Base-by-base conservation (phyloP, 2,797 vertebrate species). In the Pyrocephalus nanus region DNA sequence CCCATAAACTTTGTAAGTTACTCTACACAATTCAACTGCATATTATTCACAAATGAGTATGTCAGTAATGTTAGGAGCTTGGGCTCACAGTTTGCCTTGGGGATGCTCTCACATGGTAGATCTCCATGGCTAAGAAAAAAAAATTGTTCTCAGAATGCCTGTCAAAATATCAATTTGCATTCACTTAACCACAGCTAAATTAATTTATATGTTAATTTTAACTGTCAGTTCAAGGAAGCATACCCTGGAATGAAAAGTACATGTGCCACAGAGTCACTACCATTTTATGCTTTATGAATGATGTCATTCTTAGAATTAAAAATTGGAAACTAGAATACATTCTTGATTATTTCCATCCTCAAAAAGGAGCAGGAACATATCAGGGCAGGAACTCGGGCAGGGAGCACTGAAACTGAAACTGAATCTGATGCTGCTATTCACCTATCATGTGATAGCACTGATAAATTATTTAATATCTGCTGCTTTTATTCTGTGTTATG, bases 391-490 rank as follows among this genome's bases (percentile, higher is more conserved):
- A 76, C 13, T 9, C 38, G 50, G 53, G 5, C 25, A 71, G 14
- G 25, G 27, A 53, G 5, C 53, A 7, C 8, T 40, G 34, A 85
- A 74, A 75, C 42, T 81, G 66, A 78, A 74, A 75, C 50, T 82
- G 66, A 1, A 9, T 15, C 25, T 90, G 58, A 54, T 55, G 45
- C 13, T 93, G 38, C n/a, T 67, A 54, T 78, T 88, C 53, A 86
- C 25, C 10, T 69, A 42, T 71, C 53, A 40, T 71, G 25, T 79
- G 93, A 93, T 81, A 92, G 29, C 43, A 88, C 3, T 91, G 95
- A 96, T 88, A 91, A 90, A 84, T 93, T 76, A 93, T 95, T 96
- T 96, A 92, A 93, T 93, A 96, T 93, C 55, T 91, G n/a, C 34
- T 86, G 62, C 65, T 96, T 94, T 90, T 78, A 80, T 88, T 73